Base-by-base conservation (phyloP, 2,888 invertebrate species). In the Fragum fragum region DNA sequence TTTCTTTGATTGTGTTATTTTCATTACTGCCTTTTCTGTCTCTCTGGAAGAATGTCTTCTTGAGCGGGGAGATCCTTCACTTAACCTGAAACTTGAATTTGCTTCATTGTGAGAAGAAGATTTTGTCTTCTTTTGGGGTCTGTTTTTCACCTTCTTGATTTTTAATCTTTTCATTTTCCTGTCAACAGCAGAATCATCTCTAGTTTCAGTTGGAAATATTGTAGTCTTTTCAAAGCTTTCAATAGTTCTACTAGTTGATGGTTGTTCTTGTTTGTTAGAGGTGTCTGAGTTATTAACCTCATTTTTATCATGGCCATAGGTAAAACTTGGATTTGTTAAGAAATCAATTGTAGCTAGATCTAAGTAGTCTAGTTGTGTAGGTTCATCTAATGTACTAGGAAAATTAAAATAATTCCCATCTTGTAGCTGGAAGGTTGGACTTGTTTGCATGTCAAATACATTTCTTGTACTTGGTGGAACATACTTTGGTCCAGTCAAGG, bases 311-410 rank as follows among this genome's bases (percentile, higher is more conserved):
- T 26, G 66, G 0, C 75, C 80, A 71, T 66, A 80, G 21, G 28
- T 71, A 18, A 76, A 70, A 39, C 71, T 81, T 52, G 85, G 85
- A 78, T 86, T 86, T n/a, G 83, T 86, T 11, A 86, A 57, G 59
- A 86, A 79, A 47, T 86, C 86, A 11, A 86, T 70, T 16, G 81
- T 81, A 23, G 86, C 86, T 36, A 86, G 52, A 63, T 86, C 86
- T 21, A 86, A 75, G 52, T 86, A 86, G 68, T 83, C 86, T 29
- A 86, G 59, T 39, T 86, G 86, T 14, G 86, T 86, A 18, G 86
- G 86, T 57, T 86, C 86, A 73, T 86, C 86, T 2, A 83, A 68
- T 1, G 73, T 83, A 61, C 83, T 83, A 1, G 86, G 81, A 72
- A 86, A 86, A 29, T 69, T 81, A 36, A 86, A 86, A 52, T 83